Evolutionary conservation across 92 coral and sea anemone species (phyloP).

Genomic region (Porites rus): DNA sequence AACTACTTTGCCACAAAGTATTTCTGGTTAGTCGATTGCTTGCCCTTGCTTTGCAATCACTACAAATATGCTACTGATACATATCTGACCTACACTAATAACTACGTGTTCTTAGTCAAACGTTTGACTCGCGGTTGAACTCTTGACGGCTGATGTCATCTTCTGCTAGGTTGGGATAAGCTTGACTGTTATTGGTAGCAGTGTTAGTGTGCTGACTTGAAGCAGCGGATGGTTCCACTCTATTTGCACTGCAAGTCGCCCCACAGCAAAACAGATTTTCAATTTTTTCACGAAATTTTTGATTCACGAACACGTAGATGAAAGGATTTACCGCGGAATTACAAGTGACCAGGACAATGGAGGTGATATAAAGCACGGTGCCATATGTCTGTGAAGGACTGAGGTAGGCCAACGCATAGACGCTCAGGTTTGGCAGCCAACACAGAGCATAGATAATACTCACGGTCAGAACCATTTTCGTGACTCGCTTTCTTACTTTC

Average conservation of each 20-base stretch:
- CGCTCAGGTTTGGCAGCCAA: conserved; percentile 71
- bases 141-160: neutral
- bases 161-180: conserved; percentile 1
- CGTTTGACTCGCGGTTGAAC: neutral
- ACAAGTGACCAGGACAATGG: conserved; percentile 71
- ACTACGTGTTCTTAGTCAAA: neutral
- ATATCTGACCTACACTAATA: neutral
- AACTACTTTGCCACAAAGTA: too few relatives aligned
- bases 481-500: conserved; percentile 72
- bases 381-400: conserved; percentile 63
- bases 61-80: too few relatives aligned
- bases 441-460: conserved; percentile 70
- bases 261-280: conserved; percentile 35
- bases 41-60: too few relatives aligned
- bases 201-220: neutral
- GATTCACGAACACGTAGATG: conserved; percentile 64
- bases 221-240: neutral
- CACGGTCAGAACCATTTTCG: conserved; percentile 72
- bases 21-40: too few relatives aligned
- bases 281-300: conserved; percentile 55
- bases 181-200: neutral
- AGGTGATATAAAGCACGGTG: conserved; percentile 59
- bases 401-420: conserved; percentile 63
- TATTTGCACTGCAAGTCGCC: conserved; percentile 5
- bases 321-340: conserved; percentile 79